Conservation (phyloP, 2,113 vertebrate genomes). For the Cryptomyrus ogoouensis region DNA sequence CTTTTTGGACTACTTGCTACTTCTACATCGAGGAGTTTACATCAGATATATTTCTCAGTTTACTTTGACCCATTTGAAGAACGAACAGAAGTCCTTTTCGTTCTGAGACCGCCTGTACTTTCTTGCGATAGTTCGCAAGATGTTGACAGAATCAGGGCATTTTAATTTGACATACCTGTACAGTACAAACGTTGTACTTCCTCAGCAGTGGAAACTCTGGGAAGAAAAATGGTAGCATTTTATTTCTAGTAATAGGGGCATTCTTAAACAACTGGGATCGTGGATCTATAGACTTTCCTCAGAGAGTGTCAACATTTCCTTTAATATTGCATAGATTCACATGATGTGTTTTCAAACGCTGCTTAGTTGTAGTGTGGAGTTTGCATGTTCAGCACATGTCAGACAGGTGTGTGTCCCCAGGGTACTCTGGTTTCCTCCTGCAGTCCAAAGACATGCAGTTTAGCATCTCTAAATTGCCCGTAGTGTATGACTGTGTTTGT, state of each 20-base stretch:
- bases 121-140: conserved; percentile 42
- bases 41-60: conserved; percentile 27
- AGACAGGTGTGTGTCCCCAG: not conserved
- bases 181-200: conserved; percentile 55
- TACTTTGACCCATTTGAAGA: conserved; percentile 41
- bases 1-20: not conserved
- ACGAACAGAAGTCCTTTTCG: conserved; percentile 30
- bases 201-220: conserved; percentile 55
- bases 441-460: not conserved
- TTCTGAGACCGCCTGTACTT: conserved; percentile 43
- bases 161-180: conserved; percentile 64
- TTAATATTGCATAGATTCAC: not conserved
- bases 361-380: not conserved
- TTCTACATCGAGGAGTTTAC: conserved; percentile 29
- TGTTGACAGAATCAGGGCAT: conserved; percentile 64
- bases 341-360: not conserved
- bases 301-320: not conserved
- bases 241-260: conserved; percentile 56
- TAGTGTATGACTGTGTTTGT: not conserved
- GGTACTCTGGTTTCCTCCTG: not conserved
- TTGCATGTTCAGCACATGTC: not conserved
- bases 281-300: not conserved
- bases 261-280: not conserved
- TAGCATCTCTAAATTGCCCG: not conserved
- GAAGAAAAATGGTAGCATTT: conserved; percentile 49